Evolutionary conservation across 2,113 vertebrate species (phyloP).

Genomic region (Microtus pennsylvanicus): DNA sequence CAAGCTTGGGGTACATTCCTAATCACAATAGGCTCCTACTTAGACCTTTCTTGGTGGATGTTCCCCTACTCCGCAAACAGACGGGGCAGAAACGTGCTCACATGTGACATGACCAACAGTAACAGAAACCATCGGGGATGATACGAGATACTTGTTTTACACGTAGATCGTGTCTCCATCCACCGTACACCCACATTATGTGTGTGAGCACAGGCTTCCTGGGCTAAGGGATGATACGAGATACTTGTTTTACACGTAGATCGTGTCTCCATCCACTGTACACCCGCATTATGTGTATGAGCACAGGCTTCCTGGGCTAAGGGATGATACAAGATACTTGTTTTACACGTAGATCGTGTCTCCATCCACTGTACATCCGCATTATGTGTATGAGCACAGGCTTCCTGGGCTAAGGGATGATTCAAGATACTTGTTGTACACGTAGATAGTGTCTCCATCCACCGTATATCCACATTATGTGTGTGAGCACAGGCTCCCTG

Average conservation of each 20-base stretch:
- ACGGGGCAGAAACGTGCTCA: neutral
- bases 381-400: neutral
- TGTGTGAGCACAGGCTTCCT: neutral
- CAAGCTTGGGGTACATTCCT: neutral
- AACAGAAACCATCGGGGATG: neutral
- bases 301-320: neutral
- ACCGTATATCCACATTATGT: neutral
- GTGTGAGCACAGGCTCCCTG: neutral
- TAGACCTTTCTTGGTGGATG: neutral
- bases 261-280: neutral
- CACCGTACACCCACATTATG: neutral
- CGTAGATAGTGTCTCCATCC: neutral
- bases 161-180: neutral
- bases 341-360: neutral
- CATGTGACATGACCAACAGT: neutral
- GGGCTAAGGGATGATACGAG: neutral
- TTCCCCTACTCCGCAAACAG: neutral
- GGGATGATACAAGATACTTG: neutral
- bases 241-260: too few relatives aligned
- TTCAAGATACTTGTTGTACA: too few relatives aligned
- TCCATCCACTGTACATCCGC: neutral
- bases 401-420: neutral
- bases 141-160: too few relatives aligned
- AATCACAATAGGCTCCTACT: neutral
- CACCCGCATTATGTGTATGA: neutral